A percentile compares a stretch with the other conserved stretches of the same genome.
phyloP scores from a whole-genome alignment of 2,113 vertebrate species.

The Heterocephalus glaber region DNA sequence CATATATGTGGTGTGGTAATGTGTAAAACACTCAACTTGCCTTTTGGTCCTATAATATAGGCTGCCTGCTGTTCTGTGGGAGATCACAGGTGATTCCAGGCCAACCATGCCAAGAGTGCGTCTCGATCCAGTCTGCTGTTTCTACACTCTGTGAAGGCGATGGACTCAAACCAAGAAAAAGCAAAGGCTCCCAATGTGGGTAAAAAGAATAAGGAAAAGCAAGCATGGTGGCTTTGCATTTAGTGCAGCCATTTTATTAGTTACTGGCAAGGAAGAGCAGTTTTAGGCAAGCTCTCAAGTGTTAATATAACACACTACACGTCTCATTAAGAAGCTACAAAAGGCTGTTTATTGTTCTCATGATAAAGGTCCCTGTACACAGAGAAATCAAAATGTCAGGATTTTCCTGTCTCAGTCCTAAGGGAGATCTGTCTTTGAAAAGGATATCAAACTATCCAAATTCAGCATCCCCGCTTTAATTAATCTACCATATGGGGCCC shows the following conservation, averaged over 20 bases:
- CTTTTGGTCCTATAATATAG: conserved; percentile 18
- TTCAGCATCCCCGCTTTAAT: conserved; percentile 66
- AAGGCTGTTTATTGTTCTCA: conserved; percentile 49
- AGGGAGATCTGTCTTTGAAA: conserved; percentile 47
- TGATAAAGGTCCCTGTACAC: not conserved
- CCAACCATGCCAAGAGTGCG: not conserved
- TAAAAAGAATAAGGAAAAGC: not conserved
- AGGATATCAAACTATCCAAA: conserved; percentile 51
- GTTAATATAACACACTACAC: not conserved
- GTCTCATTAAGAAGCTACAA: conserved; percentile 60
- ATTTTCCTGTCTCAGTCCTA: conserved; percentile 51
- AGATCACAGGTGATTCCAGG: not conserved
- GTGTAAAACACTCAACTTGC: conserved; percentile 13
- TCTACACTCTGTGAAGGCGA: not conserved
- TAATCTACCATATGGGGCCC: conserved; percentile 55
- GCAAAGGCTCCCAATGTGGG: not conserved
- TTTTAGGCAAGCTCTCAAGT: not conserved
- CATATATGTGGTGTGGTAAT: not conserved
- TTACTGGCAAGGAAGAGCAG: not conserved
- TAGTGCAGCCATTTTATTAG: not conserved
- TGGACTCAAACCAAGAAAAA: not conserved
- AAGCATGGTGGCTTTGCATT: not conserved
- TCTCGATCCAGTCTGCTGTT: not conserved
- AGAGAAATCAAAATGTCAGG: conserved; percentile 64
- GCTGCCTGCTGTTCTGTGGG: not conserved